Percentiles rank a stretch among this genome's conserved stretches.
Conservation (phyloP, 1,140 invertebrate species). For the Ceratitis capitata region DNA sequence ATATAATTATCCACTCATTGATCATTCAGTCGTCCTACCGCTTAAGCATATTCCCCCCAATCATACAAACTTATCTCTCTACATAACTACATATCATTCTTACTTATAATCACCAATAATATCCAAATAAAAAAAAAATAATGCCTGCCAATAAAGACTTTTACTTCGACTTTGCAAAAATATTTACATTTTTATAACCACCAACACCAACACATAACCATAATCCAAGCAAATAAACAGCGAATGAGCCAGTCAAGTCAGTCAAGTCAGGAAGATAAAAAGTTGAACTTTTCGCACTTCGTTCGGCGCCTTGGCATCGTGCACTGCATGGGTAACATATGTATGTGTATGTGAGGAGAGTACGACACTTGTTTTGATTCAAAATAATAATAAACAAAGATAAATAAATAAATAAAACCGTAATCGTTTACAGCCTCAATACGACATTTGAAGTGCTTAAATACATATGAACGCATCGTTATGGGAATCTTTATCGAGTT, state of each 20-base stretch:
- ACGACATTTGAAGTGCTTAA: neutral
- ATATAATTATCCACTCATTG: neutral
- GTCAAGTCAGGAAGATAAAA: neutral
- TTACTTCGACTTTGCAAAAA: neutral
- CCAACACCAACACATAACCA: neutral
- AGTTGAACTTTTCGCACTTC: neutral
- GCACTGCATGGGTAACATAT: neutral
- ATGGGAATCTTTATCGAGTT: constrained; percentile 4
- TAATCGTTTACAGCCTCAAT: constrained; percentile 1
- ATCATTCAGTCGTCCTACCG: no score
- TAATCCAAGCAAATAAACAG: constrained; percentile 13
- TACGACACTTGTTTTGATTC: neutral
- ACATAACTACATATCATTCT: neutral
- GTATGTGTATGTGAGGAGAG: no score
- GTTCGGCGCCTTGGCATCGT: neutral
- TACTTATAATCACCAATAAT: neutral
- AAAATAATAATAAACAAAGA: neutral
- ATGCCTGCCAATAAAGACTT: constrained; percentile 20
- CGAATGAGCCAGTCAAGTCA: neutral
- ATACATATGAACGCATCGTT: neutral
- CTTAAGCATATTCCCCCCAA: neutral
- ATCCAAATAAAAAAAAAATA: neutral
- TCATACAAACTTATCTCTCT: neutral
- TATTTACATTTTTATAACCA: constrained; percentile 28
- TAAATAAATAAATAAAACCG: constrained; percentile 14